A percentile compares a stretch with the other conserved stretches of the same genome.
Conservation (phyloP, 2,797 vertebrate species). For the Microcaecilia unicolor region DNA sequence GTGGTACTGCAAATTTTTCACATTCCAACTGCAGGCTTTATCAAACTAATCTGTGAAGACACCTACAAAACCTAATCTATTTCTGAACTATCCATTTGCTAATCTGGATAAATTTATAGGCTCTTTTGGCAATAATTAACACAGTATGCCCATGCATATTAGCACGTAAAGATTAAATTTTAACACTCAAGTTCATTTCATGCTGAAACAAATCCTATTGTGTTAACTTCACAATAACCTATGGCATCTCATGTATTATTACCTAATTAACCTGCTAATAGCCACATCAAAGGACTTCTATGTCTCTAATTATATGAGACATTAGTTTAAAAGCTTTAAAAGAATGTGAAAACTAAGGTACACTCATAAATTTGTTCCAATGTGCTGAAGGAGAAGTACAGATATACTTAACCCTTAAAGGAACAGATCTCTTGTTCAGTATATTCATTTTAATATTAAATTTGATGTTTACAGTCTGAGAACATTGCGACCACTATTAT, state of each 20-base stretch:
- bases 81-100: slow-evolving; percentile 51
- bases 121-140: slow-evolving; percentile 67
- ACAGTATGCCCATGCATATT: slow-evolving; percentile 55
- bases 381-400: no score
- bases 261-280: slow-evolving; percentile 84
- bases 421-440: no score
- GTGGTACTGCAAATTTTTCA: slow-evolving; percentile 26
- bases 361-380: slow-evolving; percentile 11
- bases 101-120: slow-evolving; percentile 45
- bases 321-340: slow-evolving; percentile 27
- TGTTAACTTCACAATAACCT: slow-evolving; percentile 60
- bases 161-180: slow-evolving; percentile 63
- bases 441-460: no score
- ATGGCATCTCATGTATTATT: slow-evolving; percentile 63
- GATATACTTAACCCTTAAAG: no score
- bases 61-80: slow-evolving; percentile 45
- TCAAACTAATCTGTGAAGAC: slow-evolving; percentile 54
- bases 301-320: slow-evolving; percentile 52
- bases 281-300: slow-evolving; percentile 48
- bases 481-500: no score
- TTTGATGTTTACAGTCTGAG: no score
- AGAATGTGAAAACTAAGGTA: slow-evolving; percentile 23
- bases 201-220: slow-evolving; percentile 56
- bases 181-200: slow-evolving; percentile 60
- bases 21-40: slow-evolving; percentile 44